These are phyloP conservation scores for Syngnathus rostellatus DNA, from an alignment of 2,797 vertebrate species.

Conservation along the genomic window DNA sequence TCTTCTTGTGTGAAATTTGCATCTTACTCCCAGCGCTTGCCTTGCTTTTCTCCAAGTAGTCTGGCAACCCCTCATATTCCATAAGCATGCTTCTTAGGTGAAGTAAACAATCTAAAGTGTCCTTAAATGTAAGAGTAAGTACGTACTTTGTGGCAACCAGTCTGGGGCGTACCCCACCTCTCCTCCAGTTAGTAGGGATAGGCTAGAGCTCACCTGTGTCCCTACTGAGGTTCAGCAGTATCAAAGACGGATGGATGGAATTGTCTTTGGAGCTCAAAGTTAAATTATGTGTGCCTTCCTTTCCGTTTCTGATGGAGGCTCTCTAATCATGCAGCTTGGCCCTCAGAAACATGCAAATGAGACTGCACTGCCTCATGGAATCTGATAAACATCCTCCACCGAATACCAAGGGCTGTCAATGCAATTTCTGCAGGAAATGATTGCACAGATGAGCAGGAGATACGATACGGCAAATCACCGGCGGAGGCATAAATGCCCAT, in stretches of 20 bases:
- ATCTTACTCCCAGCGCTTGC: too few relatives aligned
- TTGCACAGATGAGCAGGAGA: conserved; percentile 53
- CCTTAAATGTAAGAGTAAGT: neutral
- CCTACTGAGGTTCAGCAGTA: too few relatives aligned
- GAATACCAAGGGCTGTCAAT: conserved; percentile 55
- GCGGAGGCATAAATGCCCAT: conserved; percentile 13
- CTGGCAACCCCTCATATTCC: neutral
- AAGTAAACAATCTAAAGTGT: neutral
- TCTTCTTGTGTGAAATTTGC: neutral
- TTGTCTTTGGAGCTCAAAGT: conserved; percentile 22
- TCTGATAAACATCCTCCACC: conserved; percentile 60
- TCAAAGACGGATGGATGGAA: conserved; percentile 9
- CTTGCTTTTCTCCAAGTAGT: too few relatives aligned
- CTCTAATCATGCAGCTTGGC: conserved; percentile 39
- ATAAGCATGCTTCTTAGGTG: neutral
- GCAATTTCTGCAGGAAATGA: conserved; percentile 61
- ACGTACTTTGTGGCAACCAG: neutral
- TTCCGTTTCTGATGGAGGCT: conserved; percentile 34
- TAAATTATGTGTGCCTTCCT: conserved; percentile 35
- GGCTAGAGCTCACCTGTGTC: neutral
- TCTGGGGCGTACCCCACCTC: neutral
- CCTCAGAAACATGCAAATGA: conserved; percentile 58
- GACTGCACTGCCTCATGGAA: conserved; percentile 52
- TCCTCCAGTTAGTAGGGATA: neutral
- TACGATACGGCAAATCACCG: conserved; percentile 33